Base-by-base conservation (phyloP, 2,888 invertebrate genomes). In the Pandemis corylana region DNA sequence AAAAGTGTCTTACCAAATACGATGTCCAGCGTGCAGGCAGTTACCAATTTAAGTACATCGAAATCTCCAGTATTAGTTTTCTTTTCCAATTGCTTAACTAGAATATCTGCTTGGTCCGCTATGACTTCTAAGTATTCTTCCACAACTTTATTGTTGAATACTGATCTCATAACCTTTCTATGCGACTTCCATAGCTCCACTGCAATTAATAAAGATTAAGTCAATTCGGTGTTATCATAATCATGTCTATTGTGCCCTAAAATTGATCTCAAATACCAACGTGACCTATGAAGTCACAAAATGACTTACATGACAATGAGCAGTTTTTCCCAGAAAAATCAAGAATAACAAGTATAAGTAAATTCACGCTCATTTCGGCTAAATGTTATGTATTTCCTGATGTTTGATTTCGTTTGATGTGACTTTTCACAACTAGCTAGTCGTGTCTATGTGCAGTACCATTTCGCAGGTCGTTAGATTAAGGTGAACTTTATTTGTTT, bases 121-220 rank as follows among this genome's bases (percentile, higher is more conserved):
- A 96, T 96, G 0, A 96, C 94, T 4, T 91, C 93, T 10, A 96
- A 85, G 82, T 96, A 96, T 76, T 95, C 95, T 76, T 96, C 95
- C 15, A 96, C 90, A 63, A 96, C 94, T 83, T 95, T 95, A 82
- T 96, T 96, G 82, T 96, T 95, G 82, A 96, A 96, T 0, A 96
- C 95, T 2, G 96, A 96, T 15, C 96, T 94, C 56, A 96, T 87
- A 44, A 96, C 89, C 88, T 95, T 96, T 66, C 96, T 88, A 71
- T 96, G 94, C 0, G 85, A 79, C 79, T 94, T 95, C 96, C 96
- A 96, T 82, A 95, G 93, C 5, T 85, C 83, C 13, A 95, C 96
- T 94, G 89, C 51, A 36, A 67, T 78, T 86, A 86, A 74, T 44
- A 67, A 28, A 46, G 76, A 62, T 36, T 59, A 62, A 0, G 7